Evolutionary conservation across 2,888 invertebrate genomes (phyloP), one percentile per base, ranked within the genome.

Genomic region (Odontomyia ornata): DNA sequence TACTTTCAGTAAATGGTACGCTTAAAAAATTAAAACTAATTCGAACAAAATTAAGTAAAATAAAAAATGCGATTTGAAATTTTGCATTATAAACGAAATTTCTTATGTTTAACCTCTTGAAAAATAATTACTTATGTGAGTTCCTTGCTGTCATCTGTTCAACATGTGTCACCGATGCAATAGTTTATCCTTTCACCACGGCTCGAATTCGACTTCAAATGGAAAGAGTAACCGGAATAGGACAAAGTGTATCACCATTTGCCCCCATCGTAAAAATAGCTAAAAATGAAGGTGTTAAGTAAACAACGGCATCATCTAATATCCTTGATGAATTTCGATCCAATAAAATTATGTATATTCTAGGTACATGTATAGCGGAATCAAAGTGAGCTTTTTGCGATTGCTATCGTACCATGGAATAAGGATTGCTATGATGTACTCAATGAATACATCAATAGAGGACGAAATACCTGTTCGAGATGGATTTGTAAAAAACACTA

Each of bases 161-260:
- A 21, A 43, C 67, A 36, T 67, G 67, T 46, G 11, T 67, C 2
- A 67, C 67, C 15, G 67, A 67, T n/a, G 21, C 46, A 18, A 15
- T 67, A 21, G 46, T 67, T 7, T 67, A 67, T 67, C 67, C 67
- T n/a, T 43, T 67, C 21, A 67, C 36, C n/a, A 67, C 67, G 3
- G 67, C 67, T 21, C 36, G 43, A 36, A 67, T 67, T 21, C 67
- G 67, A 9, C 36, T 67, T 9, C 67, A 67, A 43, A 67, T 67
- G 67, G n/a, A 64, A 13, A 27, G 30, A 43, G 36, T 7, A 52
- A 52, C 43, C 43, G 52, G 36, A 36, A 36, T 36, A 36, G 36
- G 9, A 36, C 9, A 36, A 36, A 36, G 36, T 5, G 36, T 36
- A 9, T 36, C 36, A 36, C 36, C 36, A 36, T 36, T 36, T 36